Evolutionary conservation across 1,140 invertebrate species (phyloP), one percentile per base, ranked within the genome.

Genomic region (Lanistes nyassanus): DNA sequence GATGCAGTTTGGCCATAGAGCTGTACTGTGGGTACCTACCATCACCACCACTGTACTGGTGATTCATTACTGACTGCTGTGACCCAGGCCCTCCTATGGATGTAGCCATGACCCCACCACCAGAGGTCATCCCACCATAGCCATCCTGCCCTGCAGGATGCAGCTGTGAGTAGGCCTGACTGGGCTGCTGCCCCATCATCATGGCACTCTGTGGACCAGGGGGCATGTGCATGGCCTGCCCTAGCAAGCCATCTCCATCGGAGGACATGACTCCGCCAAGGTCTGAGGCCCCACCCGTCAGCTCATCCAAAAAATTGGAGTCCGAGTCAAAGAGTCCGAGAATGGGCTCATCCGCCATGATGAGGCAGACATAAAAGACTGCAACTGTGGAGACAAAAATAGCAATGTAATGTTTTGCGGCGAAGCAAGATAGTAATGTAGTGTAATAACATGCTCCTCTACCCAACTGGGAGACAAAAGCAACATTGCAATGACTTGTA

Each of bases 261-360:
- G 75, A 69, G 37, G 73, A 66, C 68, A 71, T 65, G 29, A 60
- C 73, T 42, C 47, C 72, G 19, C 68, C 70, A 53, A 72, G 23
- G 70, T 72, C 70, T 23, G 65, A 26, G 6, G 56, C 79, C 34
- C 53, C 64, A 31, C 76, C 76, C 7, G 81, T 80, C 72, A 87
- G 76, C 68, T 85, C 84, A 75, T 84, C 84, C 65, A 85, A 72
- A 74, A 86, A 85, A 62, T 81, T 81, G 4, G 79, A 79, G 47
- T 84, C 84, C 64, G 77, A 76, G 69, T 86, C 83, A 82, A 85
- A 85, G 66, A 86, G 80, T 67, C 83, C 82, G 2, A 85, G 80
- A 77, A 84, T 83, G 36, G 81, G 79, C 75, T 83, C 82, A 66
- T 86, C 83, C 34, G 83, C 80, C 83, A 85, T 85, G 53, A 16